Percentiles rank a stretch among this genome's conserved stretches.
Evolutionary conservation across 2,888 invertebrate genomes (phyloP).

Genomic region (Stramonita haemastoma): DNA sequence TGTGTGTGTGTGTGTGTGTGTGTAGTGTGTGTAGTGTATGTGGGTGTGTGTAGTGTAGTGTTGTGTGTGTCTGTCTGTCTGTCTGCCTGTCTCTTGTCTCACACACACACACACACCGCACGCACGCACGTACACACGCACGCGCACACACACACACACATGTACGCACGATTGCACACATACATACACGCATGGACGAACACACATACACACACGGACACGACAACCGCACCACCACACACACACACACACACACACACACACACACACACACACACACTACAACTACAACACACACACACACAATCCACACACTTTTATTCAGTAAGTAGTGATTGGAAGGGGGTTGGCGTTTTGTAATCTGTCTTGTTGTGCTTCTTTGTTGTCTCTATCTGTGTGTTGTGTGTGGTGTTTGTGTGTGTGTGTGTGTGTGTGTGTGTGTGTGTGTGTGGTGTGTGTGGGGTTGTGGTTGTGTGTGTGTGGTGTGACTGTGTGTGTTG

Average conservation of each 20-base stretch:
- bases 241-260: not conserved
- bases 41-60: no score
- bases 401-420: no score
- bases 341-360: no score
- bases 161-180: not conserved
- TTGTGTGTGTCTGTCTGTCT: not conserved
- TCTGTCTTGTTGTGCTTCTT: no score
- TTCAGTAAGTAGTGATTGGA: no score
- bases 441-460: no score
- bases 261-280: not conserved
- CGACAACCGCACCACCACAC: not conserved
- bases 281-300: not conserved
- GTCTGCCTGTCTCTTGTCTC: not conserved
- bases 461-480: no score
- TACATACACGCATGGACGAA: not conserved
- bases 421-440: no score
- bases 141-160: not conserved
- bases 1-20: not conserved
- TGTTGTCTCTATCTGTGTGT: no score
- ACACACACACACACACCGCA: not conserved
- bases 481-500: no score
- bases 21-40: not conserved
- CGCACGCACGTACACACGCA: not conserved
- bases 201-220: conserved; percentile 9
- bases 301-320: not conserved